phyloP scores from a whole-genome alignment of 1,140 invertebrate species.

The Pogonognathellus flavescens region DNA sequence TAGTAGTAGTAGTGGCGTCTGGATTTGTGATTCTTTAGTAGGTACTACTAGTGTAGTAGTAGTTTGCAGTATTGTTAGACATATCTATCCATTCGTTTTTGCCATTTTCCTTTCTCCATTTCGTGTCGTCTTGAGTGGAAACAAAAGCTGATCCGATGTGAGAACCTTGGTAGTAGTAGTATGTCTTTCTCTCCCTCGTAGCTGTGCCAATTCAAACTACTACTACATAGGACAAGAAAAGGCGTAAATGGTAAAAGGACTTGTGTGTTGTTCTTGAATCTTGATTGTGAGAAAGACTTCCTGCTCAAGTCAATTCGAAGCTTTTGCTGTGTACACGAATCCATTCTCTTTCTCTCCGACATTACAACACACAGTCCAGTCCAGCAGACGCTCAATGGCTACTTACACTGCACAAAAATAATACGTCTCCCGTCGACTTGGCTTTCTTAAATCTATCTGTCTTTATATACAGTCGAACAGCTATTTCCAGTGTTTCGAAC shows the following conservation, averaged over 20 bases:
- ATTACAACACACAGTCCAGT: slow-evolving; percentile 2
- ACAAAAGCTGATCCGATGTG: slow-evolving; percentile 41
- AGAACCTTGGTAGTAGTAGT: slow-evolving; percentile 7
- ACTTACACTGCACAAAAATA: slow-evolving; percentile 23
- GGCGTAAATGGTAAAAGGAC: slow-evolving; percentile 24
- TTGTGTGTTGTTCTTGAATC: slow-evolving; percentile 23
- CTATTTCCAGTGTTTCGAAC: slow-evolving; percentile 21
- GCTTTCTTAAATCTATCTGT: slow-evolving; percentile 38
- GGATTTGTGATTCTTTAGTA: not conserved
- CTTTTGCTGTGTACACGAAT: not conserved
- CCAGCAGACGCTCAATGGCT: slow-evolving; percentile 17
- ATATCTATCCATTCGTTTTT: not conserved
- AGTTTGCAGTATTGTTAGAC: not conserved
- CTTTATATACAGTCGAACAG: not conserved
- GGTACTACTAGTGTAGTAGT: not conserved
- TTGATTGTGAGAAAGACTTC: slow-evolving; percentile 45
- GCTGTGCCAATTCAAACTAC: not conserved
- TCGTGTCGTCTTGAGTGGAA: slow-evolving; percentile 34
- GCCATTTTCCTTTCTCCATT: slow-evolving; percentile 2
- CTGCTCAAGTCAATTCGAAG: not conserved
- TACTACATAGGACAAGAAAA: slow-evolving; percentile 6
- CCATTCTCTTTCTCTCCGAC: not conserved
- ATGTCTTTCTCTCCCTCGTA: not conserved
- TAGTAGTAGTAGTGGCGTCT: no score
- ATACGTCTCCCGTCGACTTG: slow-evolving; percentile 23